Evolutionary conservation across 2,113 vertebrate species (phyloP).

Genomic region (Thryonomys swinderianus): DNA sequence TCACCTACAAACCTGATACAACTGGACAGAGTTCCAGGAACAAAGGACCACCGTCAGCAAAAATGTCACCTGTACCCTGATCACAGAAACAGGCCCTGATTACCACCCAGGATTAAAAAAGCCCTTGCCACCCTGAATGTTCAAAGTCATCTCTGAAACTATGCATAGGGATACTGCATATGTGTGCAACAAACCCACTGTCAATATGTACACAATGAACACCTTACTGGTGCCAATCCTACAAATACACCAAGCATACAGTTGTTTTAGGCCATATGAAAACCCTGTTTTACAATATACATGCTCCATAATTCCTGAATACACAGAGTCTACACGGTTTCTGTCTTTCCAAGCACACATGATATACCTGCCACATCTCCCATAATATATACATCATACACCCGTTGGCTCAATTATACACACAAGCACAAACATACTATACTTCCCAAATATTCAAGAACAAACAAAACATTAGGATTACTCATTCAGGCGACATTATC

Average conservation of each 20-base stretch:
- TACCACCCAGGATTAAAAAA: not conserved
- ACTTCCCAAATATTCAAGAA: not conserved
- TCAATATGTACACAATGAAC: not conserved
- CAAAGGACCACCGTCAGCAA: not conserved
- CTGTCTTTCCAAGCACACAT: not conserved
- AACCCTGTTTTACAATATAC: not conserved
- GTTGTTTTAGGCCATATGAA: not conserved
- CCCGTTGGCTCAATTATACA: not conserved
- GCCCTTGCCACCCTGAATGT: no score
- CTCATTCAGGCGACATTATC: not conserved
- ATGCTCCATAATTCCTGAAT: not conserved
- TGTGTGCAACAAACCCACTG: not conserved
- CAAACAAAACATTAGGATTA: not conserved
- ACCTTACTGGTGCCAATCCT: not conserved
- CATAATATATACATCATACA: not conserved
- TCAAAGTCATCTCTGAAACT: not conserved
- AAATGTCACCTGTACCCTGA: not conserved
- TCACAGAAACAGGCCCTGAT: not conserved
- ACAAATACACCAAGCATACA: not conserved
- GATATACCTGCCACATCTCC: not conserved
- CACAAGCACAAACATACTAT: not conserved
- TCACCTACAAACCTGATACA: not conserved
- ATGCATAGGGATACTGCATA: not conserved
- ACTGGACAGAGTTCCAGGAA: not conserved
- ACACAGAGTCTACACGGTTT: not conserved